A percentile compares a stretch with the other conserved stretches of the same genome.
Conservation (phyloP, 2,113 vertebrate species). For the Progne subis region DNA sequence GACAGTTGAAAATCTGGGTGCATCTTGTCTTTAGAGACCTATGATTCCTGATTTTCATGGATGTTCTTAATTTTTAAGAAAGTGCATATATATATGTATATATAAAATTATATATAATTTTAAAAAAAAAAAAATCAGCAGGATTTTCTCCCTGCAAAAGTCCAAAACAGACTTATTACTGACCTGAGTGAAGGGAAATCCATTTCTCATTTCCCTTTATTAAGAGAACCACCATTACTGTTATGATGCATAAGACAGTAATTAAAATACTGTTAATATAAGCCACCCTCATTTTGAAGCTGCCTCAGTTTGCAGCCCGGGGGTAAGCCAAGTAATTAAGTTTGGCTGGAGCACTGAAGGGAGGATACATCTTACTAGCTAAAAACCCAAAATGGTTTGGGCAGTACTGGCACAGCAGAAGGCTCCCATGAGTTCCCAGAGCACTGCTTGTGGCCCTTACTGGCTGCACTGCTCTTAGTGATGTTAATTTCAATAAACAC, state of each 20-base stretch:
- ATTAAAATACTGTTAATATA: conserved; percentile 51
- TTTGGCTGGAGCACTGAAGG: neutral
- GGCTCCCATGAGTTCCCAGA: neutral
- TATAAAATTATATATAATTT: neutral
- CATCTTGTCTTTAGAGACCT: neutral
- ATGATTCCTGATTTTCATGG: neutral
- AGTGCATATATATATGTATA: neutral
- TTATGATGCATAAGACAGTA: neutral
- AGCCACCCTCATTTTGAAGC: conserved; percentile 27
- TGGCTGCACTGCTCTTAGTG: neutral
- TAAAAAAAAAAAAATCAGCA: neutral
- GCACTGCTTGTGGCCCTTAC: neutral
- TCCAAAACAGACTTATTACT: neutral
- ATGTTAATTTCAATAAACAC: neutral
- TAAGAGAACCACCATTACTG: neutral
- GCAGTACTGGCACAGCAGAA: neutral
- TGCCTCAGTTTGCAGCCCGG: neutral
- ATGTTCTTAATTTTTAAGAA: neutral
- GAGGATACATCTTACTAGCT: neutral
- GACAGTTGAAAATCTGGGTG: neutral
- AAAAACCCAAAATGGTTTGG: neutral
- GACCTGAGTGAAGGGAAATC: neutral
- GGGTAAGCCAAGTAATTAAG: conserved; percentile 30
- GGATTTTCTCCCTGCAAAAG: neutral
- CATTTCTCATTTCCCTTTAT: neutral